phyloP scores from a whole-genome alignment of 2,797 vertebrate genomes.

The Notamacropus eugenii region DNA sequence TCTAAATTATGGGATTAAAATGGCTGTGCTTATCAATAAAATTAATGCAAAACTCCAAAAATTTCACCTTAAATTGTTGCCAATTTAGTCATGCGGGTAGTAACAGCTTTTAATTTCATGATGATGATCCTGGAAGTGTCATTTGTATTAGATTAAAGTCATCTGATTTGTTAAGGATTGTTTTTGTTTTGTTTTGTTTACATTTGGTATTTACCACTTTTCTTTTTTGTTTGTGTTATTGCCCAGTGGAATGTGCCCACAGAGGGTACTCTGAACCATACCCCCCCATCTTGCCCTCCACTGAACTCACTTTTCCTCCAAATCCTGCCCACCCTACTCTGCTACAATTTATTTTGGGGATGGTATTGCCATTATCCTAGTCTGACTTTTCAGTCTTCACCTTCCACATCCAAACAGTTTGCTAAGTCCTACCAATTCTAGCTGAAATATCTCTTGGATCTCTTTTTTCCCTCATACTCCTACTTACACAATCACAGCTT shows the following conservation, averaged over 20 bases:
- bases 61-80: neutral
- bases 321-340: too few relatives aligned
- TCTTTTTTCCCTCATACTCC: too few relatives aligned
- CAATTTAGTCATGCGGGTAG: neutral
- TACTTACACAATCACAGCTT: too few relatives aligned
- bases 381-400: neutral
- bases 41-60: constrained; percentile 10
- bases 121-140: constrained; percentile 56
- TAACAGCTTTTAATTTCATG: constrained; percentile 34
- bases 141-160: constrained; percentile 64
- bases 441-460: neutral
- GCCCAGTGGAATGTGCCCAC: constrained; percentile 21
- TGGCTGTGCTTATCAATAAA: constrained; percentile 33
- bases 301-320: too few relatives aligned
- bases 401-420: neutral
- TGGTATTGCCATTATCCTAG: neutral
- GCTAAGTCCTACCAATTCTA: neutral
- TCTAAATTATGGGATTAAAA: too few relatives aligned
- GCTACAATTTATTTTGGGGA: neutral
- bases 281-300: too few relatives aligned
- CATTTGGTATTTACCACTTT: constrained; percentile 13
- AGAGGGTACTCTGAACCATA: constrained; percentile 23
- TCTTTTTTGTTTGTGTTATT: constrained; percentile 15
- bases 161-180: neutral
- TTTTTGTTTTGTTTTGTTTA: constrained; percentile 37